Evolutionary conservation across 2,888 invertebrate genomes (phyloP).

Genomic region (Sialis lutaria): DNA sequence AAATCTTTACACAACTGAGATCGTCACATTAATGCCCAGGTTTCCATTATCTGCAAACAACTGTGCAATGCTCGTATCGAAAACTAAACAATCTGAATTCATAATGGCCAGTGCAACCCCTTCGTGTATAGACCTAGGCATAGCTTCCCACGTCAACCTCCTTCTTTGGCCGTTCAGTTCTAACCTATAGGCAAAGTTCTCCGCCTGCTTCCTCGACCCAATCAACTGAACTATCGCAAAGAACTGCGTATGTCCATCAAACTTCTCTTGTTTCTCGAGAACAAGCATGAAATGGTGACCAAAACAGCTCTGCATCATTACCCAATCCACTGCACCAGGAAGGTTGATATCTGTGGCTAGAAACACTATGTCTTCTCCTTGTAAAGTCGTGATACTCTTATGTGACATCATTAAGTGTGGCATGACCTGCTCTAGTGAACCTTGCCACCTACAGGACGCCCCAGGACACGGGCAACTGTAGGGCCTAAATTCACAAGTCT

Average conservation of each 20-base stretch:
- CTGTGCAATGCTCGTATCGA: constrained; percentile 95
- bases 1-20: constrained; percentile 57
- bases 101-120: constrained; percentile 95
- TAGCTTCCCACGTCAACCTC: constrained; percentile 96
- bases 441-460: constrained; percentile 98
- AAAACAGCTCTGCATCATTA: constrained; percentile 99
- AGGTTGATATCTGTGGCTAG: constrained; percentile 98
- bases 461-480: constrained; percentile 99
- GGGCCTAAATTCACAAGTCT: constrained; percentile 94
- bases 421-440: constrained; percentile 96
- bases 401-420: constrained; percentile 92
- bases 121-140: constrained; percentile 96
- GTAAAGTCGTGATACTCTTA: constrained; percentile 95
- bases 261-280: constrained; percentile 95
- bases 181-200: constrained; percentile 92
- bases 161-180: constrained; percentile 92
- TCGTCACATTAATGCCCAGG: constrained; percentile 98
- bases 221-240: constrained; percentile 98
- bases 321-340: constrained; percentile 98
- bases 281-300: constrained; percentile 99
- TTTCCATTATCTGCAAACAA: constrained; percentile 98
- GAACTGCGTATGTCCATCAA: constrained; percentile 90
- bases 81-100: constrained; percentile 96
- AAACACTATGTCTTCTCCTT: constrained; percentile 98
- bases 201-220: constrained; percentile 96